Conservation (phyloP, 2,113 vertebrate species). For the Megaptera novaeangliae region DNA sequence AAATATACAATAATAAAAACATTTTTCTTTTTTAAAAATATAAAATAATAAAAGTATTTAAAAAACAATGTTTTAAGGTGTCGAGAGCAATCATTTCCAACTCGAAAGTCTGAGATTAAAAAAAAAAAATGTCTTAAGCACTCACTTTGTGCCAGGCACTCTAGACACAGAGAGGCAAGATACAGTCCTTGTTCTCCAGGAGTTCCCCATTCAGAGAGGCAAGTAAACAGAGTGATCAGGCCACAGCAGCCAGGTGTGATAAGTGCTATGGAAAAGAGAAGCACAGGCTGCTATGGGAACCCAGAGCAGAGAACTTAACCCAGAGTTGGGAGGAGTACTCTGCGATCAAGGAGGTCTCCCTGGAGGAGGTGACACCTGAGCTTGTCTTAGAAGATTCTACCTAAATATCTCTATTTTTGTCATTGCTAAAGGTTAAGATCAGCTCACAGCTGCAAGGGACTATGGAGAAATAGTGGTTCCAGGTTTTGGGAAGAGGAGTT, state of each 20-base stretch:
- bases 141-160: background rate
- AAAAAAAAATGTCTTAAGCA: background rate
- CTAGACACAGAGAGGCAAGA: background rate
- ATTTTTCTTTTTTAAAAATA: no score
- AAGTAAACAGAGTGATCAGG: no score
- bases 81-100: background rate
- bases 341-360: background rate
- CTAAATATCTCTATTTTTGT: background rate
- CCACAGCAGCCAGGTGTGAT: no score
- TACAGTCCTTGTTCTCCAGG: background rate
- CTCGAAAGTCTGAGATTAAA: background rate
- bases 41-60: background rate
- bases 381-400: background rate
- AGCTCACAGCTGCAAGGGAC: background rate
- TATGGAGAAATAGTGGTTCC: background rate
- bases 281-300: background rate
- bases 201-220: background rate
- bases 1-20: background rate
- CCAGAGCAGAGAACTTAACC: background rate
- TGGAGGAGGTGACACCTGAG: background rate
- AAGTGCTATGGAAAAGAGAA: background rate
- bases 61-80: background rate
- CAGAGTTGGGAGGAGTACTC: background rate
- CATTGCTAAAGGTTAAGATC: background rate
- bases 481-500: background rate